These are phyloP conservation scores for Accipiter virgatus DNA, from an alignment of 2,113 vertebrate genomes.

Conservation along the genomic window DNA sequence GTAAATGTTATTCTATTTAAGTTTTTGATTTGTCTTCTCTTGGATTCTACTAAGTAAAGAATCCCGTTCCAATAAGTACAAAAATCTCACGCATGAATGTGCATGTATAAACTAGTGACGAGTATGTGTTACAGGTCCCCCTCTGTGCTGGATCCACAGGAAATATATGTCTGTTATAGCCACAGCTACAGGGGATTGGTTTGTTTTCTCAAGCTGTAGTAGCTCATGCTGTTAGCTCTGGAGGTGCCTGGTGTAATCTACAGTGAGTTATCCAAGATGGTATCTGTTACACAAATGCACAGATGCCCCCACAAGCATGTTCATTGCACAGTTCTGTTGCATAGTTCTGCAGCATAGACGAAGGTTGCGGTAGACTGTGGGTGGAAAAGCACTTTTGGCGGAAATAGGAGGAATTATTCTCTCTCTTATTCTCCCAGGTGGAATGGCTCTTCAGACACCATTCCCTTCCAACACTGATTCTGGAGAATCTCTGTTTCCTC, in stretches of 20 bases:
- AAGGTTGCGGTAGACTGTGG: background rate
- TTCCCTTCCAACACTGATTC: background rate
- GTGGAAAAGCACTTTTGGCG: background rate
- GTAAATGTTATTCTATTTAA: constrained; percentile 14
- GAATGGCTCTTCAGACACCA: background rate
- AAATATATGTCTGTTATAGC: constrained; percentile 39
- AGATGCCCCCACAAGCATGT: background rate
- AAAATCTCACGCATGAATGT: constrained; percentile 34
- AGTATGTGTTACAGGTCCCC: constrained; percentile 55
- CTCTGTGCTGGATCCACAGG: constrained; percentile 54
- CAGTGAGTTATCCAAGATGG: constrained; percentile 34
- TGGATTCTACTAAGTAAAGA: background rate
- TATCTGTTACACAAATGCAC: constrained; percentile 28
- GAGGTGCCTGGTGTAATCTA: constrained; percentile 42
- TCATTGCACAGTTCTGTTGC: background rate
- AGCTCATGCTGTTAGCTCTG: constrained; percentile 55
- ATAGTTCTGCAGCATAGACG: background rate
- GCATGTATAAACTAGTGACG: constrained; percentile 2
- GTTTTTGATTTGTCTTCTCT: constrained; percentile 1
- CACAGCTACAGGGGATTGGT: constrained; percentile 53
- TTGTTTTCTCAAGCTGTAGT: constrained; percentile 56
- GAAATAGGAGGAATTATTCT: background rate
- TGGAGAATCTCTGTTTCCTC: background rate
- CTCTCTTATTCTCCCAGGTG: background rate
- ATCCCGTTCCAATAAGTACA: background rate